phyloP scores from a whole-genome alignment of 2,888 invertebrate genomes.

The Tiphia femorata region DNA sequence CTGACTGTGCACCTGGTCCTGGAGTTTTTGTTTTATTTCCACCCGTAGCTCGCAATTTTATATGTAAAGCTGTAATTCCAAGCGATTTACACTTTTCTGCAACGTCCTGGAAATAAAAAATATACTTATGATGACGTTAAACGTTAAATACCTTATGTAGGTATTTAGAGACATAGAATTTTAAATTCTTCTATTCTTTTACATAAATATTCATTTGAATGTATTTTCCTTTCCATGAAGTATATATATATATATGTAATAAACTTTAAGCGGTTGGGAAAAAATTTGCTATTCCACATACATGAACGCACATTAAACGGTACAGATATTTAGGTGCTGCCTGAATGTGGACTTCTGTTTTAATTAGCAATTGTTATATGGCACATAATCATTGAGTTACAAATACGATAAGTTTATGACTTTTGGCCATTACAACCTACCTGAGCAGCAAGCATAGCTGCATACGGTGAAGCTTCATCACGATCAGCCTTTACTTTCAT shows the following conservation, averaged over 20 bases:
- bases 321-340: constrained; percentile 50
- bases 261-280: constrained; percentile 20
- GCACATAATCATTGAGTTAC: too few relatives aligned
- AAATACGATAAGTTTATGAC: neutral
- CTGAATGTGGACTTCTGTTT: constrained; percentile 52
- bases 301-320: constrained; percentile 55
- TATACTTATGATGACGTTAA: neutral
- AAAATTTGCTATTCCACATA: constrained; percentile 53
- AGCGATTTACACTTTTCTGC: constrained; percentile 98
- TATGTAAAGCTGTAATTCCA: constrained; percentile 98
- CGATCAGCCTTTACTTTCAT: constrained; percentile 99
- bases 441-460: constrained; percentile 99
- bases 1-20: constrained; percentile 98
- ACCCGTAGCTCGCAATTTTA: constrained; percentile 97
- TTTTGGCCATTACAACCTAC: constrained; percentile 72
- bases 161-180: too few relatives aligned
- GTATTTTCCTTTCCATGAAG: neutral
- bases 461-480: constrained; percentile 99
- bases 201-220: neutral
- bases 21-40: constrained; percentile 99
- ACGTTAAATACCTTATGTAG: neutral
- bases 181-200: too few relatives aligned
- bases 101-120: constrained; percentile 89
- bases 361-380: too few relatives aligned
- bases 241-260: constrained; percentile 18